These are phyloP conservation scores for Ictalurus punctatus DNA, from an alignment of 2,113 vertebrate species.

Conservation along the genomic window DNA sequence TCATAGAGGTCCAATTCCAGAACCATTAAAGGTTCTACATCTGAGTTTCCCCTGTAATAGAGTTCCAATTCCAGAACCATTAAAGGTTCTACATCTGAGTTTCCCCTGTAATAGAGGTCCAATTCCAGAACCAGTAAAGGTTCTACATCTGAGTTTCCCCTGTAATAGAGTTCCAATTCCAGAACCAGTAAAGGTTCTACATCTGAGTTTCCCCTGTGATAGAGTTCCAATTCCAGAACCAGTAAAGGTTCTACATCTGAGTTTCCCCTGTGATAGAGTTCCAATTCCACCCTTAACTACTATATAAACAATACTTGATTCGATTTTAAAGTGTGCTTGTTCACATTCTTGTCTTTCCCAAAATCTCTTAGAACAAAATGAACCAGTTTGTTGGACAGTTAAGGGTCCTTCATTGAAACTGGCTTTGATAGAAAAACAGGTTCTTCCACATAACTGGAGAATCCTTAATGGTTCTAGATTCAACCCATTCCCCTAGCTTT, in stretches of 20 bases:
- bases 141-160: not conserved
- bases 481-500: too few species aligned
- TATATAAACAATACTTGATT: not conserved
- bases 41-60: not conserved
- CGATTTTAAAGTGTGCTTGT: not conserved
- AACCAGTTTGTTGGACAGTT: not conserved
- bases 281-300: not conserved
- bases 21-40: not conserved
- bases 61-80: not conserved
- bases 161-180: not conserved
- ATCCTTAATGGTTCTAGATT: not conserved
- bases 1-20: not conserved
- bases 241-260: not conserved
- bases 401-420: not conserved
- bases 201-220: not conserved
- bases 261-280: not conserved
- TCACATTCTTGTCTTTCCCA: not conserved
- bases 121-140: too few species aligned
- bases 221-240: not conserved
- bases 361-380: not conserved
- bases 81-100: too few species aligned
- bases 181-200: not conserved
- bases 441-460: not conserved
- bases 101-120: not conserved
- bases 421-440: not conserved